Conservation (phyloP, 2,113 vertebrate genomes). For the Geothlypis trichas region DNA sequence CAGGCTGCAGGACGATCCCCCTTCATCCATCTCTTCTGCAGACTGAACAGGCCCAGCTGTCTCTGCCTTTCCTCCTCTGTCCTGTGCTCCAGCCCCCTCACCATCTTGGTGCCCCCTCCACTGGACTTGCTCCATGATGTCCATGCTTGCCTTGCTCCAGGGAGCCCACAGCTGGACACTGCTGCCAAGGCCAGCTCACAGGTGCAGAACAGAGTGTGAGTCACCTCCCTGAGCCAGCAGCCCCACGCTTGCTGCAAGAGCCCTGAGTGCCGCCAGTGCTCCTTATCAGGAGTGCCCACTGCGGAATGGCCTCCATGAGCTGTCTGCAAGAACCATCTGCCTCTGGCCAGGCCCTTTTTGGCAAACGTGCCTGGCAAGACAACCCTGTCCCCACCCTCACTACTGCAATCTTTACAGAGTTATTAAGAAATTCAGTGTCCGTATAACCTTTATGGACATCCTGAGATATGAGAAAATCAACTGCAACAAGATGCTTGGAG, state of each 20-base stretch:
- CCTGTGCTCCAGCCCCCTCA: not conserved
- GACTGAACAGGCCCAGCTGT: not conserved
- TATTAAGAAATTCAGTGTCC: not conserved
- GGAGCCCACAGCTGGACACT: not conserved
- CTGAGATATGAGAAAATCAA: not conserved
- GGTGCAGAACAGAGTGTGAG: not conserved
- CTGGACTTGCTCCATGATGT: fast-evolving
- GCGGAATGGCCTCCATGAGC: fast-evolving
- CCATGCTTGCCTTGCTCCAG: not conserved
- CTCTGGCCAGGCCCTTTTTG: not conserved
- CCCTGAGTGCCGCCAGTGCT: not conserved
- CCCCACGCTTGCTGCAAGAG: not conserved
- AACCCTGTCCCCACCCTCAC: not conserved
- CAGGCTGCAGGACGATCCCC: not conserved
- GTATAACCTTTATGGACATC: fast-evolving
- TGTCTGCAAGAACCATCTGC: not conserved
- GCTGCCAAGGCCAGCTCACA: not conserved
- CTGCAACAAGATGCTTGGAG: not conserved
- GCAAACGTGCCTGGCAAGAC: not conserved
- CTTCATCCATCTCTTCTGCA: fast-evolving
- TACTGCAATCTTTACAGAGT: not conserved
- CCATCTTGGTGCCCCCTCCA: not conserved
- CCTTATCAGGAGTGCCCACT: not conserved
- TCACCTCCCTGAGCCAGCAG: not conserved
- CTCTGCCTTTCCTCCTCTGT: not conserved